phyloP scores from a whole-genome alignment of 2,888 invertebrate species.

The Tridacna crocea region DNA sequence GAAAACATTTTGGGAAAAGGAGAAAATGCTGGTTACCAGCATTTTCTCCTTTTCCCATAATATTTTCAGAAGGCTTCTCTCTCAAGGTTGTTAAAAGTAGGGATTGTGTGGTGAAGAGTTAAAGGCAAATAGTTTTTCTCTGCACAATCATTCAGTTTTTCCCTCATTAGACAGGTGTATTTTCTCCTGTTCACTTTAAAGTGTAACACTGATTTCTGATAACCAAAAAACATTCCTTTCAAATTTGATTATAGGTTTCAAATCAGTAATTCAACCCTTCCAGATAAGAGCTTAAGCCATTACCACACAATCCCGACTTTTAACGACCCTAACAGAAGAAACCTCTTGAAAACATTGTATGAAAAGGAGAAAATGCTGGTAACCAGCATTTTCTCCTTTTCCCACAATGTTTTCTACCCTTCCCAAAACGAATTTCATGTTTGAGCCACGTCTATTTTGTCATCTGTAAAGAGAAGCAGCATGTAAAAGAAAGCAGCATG shows the following conservation, averaged over 20 bases:
- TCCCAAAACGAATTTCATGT: no score
- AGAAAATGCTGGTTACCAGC: no score
- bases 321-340: no score
- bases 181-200: background rate
- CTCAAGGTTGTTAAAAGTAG: no score
- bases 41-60: no score
- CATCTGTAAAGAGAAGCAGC: no score
- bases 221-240: slow-evolving; percentile 1
- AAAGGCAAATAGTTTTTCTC: background rate
- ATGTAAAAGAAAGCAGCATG: no score
- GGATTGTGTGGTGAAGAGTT: no score
- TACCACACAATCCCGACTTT: no score
- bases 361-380: background rate
- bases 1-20: no score
- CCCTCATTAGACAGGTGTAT: slow-evolving; percentile 6
- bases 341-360: background rate
- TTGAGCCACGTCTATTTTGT: no score
- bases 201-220: slow-evolving; percentile 24
- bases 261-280: slow-evolving; percentile 14
- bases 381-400: background rate
- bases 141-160: background rate
- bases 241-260: slow-evolving; percentile 28
- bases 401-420: background rate
- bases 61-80: no score
- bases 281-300: background rate